Evolutionary conservation across 1,140 invertebrate genomes (phyloP), one percentile per base, ranked within the genome.

Genomic region (Drosophila pruinosa): DNA sequence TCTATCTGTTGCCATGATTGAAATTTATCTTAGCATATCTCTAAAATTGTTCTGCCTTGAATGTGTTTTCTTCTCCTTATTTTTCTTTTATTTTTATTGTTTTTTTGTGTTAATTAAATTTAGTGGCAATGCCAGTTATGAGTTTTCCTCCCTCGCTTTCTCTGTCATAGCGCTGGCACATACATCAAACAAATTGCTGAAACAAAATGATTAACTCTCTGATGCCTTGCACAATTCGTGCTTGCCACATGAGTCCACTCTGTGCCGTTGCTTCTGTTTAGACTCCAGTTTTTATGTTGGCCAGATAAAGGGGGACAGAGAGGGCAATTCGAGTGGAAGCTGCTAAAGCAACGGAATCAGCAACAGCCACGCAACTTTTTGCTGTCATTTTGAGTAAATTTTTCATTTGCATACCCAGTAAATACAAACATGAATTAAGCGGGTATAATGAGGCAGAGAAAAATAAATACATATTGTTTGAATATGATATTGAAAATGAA

Each of bases 301-400:
- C 17, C 15, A 14, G 21, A 34, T 47, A n/a, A 47, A 24, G 22
- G 21, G 22, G 12, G 17, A 14, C n/a, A 38, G 12, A 17, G 38
- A 39, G 38, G 28, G 3, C 31, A 47, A 24, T 45, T 12, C n/a
- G 43, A 24, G 12, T 24, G n/a, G 39, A n/a, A 38, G 47, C 61
- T 43, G 59, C 28, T 39, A 31, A 12, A 53, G 24, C 34, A 38
- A 26, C 22, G 26, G 59, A 48, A 65, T 48, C 31, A 67, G 24
- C 54, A 59, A 24, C 36, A 54, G 41, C 71, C 61, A 78, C 69
- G 80, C 77, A 88, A 88, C 77, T 86, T 86, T 86, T 72, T 88
- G 82, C 81, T 74, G 82, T 78, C 77, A 86, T 81, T 88, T 86
- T 34, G 70, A 88, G 81, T 78, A 75, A 67, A 86, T 81, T 88